Evolutionary conservation across 2,888 invertebrate species (phyloP), one percentile per base, ranked within the genome.

Genomic region (Hydropsyche betteni): DNA sequence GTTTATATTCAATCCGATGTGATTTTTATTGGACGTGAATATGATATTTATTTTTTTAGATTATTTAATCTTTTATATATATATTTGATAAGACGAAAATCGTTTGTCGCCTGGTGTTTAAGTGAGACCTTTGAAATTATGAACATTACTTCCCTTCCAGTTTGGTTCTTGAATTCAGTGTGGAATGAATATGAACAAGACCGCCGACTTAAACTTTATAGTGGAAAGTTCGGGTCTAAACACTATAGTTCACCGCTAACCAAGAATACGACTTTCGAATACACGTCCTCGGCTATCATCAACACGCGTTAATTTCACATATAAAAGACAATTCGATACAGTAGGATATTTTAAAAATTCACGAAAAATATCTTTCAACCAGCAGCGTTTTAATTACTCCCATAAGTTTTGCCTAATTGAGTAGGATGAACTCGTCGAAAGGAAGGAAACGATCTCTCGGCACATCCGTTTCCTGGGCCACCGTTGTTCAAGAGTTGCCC

Each of bases 361-460:
- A 24, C 24, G 24, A 24, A 24, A 24, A 24, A 24, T 24, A 24
- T 24, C 24, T 24, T 24, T 24, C 24, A 24, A 24, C 24, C 24
- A 24, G 24, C 24, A 24, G 24, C 16, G 50, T 38, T 58, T 75
- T 77, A 77, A 78, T 74, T 74, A 71, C 64, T 1, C 5, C 74
- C 72, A 74, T 76, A 76, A 76, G 75, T 75, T 71, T 68, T 52
- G 71, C 33, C 53, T 76, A 76, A 78, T 78, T 76, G 74, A 72
- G 73, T 74, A 12, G 51, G 70, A 61, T 36, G 53, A 16, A 10
- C 14, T 36, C 51, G 69, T 61, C 69, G 69, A 58, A n/a, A 52
- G 76, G 76, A 76, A 76, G 78, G 78, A 78, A 76, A 68, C 69
- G 76, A 78, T 78, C 74, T 76, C 74, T 68, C 75, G 64, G 71